Conservation (phyloP, 2,797 vertebrate genomes). For the Acipenser transmontanus region DNA sequence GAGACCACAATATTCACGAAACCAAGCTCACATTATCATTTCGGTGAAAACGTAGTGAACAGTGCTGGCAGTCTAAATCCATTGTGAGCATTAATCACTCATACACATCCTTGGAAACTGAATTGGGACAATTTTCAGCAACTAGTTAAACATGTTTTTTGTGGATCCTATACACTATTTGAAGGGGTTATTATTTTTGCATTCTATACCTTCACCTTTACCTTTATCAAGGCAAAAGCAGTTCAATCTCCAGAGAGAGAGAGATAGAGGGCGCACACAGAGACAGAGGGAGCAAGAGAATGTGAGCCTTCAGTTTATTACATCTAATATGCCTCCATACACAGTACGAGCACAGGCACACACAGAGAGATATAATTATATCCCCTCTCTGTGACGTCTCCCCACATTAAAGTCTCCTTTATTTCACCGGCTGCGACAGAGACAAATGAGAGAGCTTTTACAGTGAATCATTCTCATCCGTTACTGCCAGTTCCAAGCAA, state of each 20-base stretch:
- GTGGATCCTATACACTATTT: too few relatives aligned
- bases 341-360: constrained; percentile 59
- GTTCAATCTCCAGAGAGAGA: constrained; percentile 2
- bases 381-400: constrained; percentile 70
- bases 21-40: too few relatives aligned
- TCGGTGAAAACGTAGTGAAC: too few relatives aligned
- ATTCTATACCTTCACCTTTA: too few relatives aligned
- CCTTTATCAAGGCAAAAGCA: too few relatives aligned
- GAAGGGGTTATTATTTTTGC: too few relatives aligned
- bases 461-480: constrained; percentile 74
- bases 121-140: too few relatives aligned
- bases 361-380: constrained; percentile 75
- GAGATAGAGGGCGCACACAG: constrained; percentile 24
- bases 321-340: constrained; percentile 63
- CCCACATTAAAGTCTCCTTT: constrained; percentile 72
- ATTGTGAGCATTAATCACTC: too few relatives aligned
- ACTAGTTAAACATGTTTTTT: too few relatives aligned
- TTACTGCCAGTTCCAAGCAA: constrained; percentile 76
- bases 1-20: too few relatives aligned
- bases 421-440: constrained; percentile 74
- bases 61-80: too few relatives aligned
- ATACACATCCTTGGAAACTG: too few relatives aligned
- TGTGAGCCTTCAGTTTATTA: constrained; percentile 49
- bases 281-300: not conserved
- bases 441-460: constrained; percentile 80